phyloP scores from a whole-genome alignment of 2,888 invertebrate species.

The Temnothorax unifasciatus region DNA sequence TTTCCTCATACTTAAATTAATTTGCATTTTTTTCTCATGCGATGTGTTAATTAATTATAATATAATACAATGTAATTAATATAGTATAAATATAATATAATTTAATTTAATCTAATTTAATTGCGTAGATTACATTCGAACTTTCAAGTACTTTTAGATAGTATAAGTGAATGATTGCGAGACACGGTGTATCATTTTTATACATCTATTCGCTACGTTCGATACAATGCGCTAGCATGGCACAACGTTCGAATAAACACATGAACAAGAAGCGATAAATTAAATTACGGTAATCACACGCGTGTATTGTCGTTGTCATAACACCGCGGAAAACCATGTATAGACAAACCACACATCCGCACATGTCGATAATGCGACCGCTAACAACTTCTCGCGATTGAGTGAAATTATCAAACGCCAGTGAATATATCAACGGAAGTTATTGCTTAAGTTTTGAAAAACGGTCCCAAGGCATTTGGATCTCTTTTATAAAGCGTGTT shows the following conservation, averaged over 20 bases:
- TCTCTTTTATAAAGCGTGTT: not conserved
- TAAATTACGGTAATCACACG: constrained; percentile 34
- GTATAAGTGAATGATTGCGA: not conserved
- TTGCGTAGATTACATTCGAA: not conserved
- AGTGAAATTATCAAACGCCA: not conserved
- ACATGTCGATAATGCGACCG: constrained; percentile 23
- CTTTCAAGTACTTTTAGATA: not conserved
- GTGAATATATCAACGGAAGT: not conserved
- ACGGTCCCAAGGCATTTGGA: too few relatives aligned
- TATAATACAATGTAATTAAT: too few relatives aligned
- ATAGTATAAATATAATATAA: too few relatives aligned
- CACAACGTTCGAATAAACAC: not conserved
- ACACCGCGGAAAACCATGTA: constrained; percentile 11
- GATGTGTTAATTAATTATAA: not conserved
- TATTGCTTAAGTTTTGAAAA: not conserved
- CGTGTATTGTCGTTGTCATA: constrained; percentile 15
- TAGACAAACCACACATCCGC: constrained; percentile 22
- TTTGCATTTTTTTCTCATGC: too few relatives aligned
- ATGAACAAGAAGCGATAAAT: constrained; percentile 34
- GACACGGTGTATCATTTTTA: constrained; percentile 7
- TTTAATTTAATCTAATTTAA: not conserved
- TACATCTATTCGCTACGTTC: not conserved
- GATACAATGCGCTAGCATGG: not conserved
- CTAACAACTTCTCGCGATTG: constrained; percentile 20
- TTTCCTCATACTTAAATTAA: not conserved